Evolutionary conservation across 2,888 invertebrate genomes (phyloP).

Genomic region (Caradrina kadenii): DNA sequence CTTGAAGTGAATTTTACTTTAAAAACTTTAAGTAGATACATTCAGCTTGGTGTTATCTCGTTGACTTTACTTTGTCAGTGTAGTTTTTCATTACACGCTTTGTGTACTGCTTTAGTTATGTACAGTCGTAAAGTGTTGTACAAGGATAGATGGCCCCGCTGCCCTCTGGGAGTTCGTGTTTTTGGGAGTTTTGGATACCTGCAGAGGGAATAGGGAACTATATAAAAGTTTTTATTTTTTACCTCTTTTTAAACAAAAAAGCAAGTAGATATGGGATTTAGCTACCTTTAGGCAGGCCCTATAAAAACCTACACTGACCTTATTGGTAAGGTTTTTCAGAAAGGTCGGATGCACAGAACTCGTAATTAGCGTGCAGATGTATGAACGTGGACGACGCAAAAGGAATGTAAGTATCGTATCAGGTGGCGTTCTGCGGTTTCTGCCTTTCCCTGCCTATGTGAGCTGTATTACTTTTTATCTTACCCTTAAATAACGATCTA

Average conservation of each 20-base stretch:
- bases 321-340: no score
- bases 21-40: constrained; percentile 57
- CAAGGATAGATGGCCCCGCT: constrained; percentile 35
- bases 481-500: not conserved
- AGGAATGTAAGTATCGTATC: no score
- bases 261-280: no score
- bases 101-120: constrained; percentile 39
- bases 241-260: no score
- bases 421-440: not conserved
- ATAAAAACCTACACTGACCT: no score
- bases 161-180: constrained; percentile 23
- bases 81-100: constrained; percentile 53
- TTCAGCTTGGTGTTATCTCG: constrained; percentile 58
- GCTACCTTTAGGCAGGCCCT: no score
- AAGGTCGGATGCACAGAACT: no score
- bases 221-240: not conserved
- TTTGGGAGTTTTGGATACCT: constrained; percentile 24
- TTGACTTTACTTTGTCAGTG: constrained; percentile 56
- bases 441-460: no score
- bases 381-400: no score
- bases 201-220: constrained; percentile 14
- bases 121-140: constrained; percentile 41
- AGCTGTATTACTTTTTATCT: no score
- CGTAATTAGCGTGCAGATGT: no score
- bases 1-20: constrained; percentile 56